Evolutionary conservation across 2,888 invertebrate genomes (phyloP).

Genomic region (Allolobophora icterica): DNA sequence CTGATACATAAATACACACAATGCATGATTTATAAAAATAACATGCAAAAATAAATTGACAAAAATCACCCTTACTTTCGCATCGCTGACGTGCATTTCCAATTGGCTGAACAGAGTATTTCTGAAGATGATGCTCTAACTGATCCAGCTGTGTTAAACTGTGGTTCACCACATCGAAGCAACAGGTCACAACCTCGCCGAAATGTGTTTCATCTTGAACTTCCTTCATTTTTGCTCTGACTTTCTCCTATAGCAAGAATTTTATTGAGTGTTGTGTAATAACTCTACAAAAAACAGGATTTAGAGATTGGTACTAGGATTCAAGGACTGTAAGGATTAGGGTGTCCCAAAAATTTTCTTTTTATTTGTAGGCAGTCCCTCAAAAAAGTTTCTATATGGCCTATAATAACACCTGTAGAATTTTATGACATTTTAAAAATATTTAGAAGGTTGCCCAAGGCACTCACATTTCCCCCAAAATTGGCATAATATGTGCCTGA

Average conservation of each 20-base stretch:
- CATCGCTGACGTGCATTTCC: not conserved
- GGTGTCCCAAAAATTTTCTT: too few species aligned
- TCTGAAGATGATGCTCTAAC: not conserved
- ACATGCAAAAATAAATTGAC: not conserved
- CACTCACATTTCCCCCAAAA: too few species aligned
- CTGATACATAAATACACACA: too few species aligned
- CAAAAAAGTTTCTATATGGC: too few species aligned
- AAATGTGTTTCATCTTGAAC: not conserved
- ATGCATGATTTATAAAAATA: not conserved
- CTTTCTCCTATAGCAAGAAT: not conserved
- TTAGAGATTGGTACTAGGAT: not conserved
- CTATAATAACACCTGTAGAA: too few species aligned
- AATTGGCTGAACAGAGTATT: slow-evolving; percentile 11
- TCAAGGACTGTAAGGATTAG: not conserved
- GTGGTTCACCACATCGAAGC: not conserved
- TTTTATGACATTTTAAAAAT: too few species aligned
- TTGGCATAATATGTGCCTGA: too few species aligned
- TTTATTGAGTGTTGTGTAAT: not conserved
- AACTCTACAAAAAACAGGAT: not conserved
- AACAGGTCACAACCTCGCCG: not conserved
- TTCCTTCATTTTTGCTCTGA: slow-evolving; percentile 9
- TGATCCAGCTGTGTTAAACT: not conserved
- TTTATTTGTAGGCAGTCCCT: too few species aligned
- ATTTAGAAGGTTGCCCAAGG: too few species aligned
- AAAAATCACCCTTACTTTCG: not conserved